Conservation (phyloP, 1,140 invertebrate genomes). For the Aporrectodea caliginosa region DNA sequence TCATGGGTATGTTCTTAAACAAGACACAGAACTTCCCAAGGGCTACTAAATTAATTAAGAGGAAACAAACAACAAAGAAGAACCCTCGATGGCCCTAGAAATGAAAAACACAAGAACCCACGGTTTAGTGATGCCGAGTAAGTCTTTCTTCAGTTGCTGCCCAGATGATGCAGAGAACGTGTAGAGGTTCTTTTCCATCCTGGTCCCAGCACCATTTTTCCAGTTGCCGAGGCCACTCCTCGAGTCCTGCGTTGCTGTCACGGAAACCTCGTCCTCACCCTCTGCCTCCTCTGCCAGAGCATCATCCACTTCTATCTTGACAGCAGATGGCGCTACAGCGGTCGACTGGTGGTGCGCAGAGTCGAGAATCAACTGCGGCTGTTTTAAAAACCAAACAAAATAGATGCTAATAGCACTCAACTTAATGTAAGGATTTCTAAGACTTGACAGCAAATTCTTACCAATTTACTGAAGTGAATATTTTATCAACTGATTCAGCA, state of each 20-base stretch:
- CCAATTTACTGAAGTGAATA: too few species aligned
- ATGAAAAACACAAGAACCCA: not conserved
- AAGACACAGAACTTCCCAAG: too few species aligned
- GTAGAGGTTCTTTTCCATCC: not conserved
- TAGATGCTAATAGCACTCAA: too few species aligned
- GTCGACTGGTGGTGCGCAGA: not conserved
- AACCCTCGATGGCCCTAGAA: too few species aligned
- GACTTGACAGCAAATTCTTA: too few species aligned
- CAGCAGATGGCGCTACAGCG: not conserved
- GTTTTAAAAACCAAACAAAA: not conserved
- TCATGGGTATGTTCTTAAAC: too few species aligned
- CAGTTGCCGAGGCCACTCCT: not conserved
- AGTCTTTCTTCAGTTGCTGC: not conserved
- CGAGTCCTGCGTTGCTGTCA: not conserved
- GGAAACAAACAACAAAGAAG: too few species aligned
- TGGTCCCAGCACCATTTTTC: not conserved
- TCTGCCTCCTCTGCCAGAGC: not conserved
- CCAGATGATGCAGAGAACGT: not conserved
- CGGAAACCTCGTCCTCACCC: not conserved
- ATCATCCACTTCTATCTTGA: not conserved
- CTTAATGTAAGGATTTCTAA: too few species aligned
- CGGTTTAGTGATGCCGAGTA: not conserved
- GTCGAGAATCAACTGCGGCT: not conserved
- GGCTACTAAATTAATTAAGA: too few species aligned
- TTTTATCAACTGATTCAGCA: too few species aligned